These are phyloP conservation scores for Axis porcinus DNA, from an alignment of 2,113 vertebrate species.

Conservation along the genomic window DNA sequence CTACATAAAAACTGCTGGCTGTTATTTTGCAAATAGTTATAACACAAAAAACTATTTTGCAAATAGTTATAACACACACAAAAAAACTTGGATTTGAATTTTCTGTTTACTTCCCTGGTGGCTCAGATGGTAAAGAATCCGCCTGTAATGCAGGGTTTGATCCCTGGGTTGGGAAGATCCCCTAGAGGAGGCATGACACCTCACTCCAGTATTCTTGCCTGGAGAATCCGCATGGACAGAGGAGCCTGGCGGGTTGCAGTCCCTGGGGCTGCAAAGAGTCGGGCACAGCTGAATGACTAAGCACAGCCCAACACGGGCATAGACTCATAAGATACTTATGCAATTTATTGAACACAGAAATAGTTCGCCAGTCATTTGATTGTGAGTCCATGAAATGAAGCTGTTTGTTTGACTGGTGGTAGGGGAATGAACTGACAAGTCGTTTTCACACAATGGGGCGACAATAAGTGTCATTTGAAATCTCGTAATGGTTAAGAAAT, in stretches of 20 bases:
- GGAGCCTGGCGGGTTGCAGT: background rate
- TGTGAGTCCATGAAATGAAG: background rate
- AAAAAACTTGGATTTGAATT: background rate
- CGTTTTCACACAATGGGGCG: background rate
- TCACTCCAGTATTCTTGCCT: background rate
- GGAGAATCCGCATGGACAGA: background rate
- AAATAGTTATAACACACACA: background rate
- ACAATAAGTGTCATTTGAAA: background rate
- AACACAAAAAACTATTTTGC: conserved; percentile 13
- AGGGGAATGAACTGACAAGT: background rate
- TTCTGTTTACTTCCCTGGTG: background rate
- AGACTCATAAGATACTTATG: background rate
- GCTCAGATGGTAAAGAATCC: background rate
- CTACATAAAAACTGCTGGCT: background rate
- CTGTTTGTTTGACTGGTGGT: background rate
- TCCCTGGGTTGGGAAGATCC: background rate
- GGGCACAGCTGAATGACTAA: background rate
- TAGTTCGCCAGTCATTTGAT: background rate
- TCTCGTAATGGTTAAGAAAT: background rate
- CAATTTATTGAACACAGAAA: background rate
- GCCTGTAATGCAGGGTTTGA: background rate
- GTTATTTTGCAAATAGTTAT: conserved; percentile 4
- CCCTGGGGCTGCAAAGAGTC: rapidly evolving
- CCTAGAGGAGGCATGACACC: background rate
- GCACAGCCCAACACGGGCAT: background rate